A percentile compares a stretch with the other conserved stretches of the same genome.
These are phyloP conservation scores for Nephila pilipes DNA, from an alignment of 1,140 invertebrate genomes.

Conservation along the genomic window DNA sequence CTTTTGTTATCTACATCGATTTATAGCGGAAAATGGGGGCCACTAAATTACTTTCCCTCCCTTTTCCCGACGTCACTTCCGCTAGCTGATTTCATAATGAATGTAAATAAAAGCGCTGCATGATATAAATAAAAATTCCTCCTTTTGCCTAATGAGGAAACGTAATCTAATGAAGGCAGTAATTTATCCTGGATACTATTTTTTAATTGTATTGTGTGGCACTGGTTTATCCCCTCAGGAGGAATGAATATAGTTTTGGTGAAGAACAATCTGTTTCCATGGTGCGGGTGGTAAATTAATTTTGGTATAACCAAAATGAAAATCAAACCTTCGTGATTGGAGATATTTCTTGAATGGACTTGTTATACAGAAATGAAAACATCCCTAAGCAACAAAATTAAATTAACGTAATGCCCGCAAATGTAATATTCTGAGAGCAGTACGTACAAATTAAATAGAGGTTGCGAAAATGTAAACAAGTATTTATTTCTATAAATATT, in stretches of 20 bases:
- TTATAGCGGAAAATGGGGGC: neutral
- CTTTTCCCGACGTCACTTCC: neutral
- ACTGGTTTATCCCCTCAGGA: neutral
- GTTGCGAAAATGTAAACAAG: no score
- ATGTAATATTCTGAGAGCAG: no score
- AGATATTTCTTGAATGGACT: neutral
- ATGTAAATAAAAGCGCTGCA: slow-evolving; percentile 12
- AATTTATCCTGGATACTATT: neutral
- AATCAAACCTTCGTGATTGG: neutral
- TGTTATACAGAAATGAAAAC: no score
- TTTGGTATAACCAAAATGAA: neutral
- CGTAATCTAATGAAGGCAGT: neutral
- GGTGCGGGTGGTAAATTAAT: neutral
- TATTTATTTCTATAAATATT: no score
- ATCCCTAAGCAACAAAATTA: no score
- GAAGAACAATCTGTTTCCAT: neutral
- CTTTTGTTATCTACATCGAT: neutral
- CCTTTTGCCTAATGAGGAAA: slow-evolving; percentile 4
- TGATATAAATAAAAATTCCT: neutral
- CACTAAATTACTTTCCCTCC: neutral
- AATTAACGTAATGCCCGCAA: no score
- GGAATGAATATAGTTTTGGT: neutral
- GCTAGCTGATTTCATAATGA: slow-evolving; percentile 4
- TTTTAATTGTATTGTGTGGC: slow-evolving; percentile 20
- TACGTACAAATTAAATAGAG: no score